Percentiles rank a stretch among this genome's conserved stretches.
Conservation (phyloP, 1,140 invertebrate genomes). For the Drosophila asahinai region DNA sequence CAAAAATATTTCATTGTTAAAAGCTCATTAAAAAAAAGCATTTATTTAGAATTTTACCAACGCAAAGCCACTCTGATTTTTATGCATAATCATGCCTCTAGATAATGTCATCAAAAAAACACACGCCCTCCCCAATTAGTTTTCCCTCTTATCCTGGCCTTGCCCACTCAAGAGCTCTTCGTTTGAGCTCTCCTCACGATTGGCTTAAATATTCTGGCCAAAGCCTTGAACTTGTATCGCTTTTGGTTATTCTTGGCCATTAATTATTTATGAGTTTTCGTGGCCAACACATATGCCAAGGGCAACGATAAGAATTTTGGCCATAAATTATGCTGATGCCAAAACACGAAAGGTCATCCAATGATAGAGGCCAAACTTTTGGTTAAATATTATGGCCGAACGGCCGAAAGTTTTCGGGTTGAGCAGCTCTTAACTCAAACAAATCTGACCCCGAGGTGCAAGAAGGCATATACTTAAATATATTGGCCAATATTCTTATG, state of each 20-base stretch:
- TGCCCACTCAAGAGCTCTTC: neutral
- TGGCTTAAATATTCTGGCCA: slow-evolving; percentile 9
- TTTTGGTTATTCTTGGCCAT: slow-evolving; percentile 36
- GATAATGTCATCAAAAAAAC: slow-evolving; percentile 1
- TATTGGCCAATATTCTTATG: neutral
- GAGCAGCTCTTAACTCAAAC: slow-evolving; percentile 8
- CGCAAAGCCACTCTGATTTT: neutral
- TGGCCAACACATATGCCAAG: slow-evolving; percentile 42
- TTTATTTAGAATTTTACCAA: neutral
- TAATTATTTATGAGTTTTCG: slow-evolving; percentile 57
- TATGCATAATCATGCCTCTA: neutral
- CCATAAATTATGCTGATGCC: slow-evolving; percentile 55
- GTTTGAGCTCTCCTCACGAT: slow-evolving; percentile 8
- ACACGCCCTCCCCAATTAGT: neutral
- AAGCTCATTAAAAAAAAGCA: neutral
- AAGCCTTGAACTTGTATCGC: slow-evolving; percentile 44
- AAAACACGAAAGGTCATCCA: slow-evolving; percentile 58
- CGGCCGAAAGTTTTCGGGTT: slow-evolving; percentile 26
- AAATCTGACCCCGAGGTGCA: slow-evolving; percentile 16
- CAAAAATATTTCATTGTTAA: too few relatives aligned
- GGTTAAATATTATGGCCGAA: slow-evolving; percentile 37
- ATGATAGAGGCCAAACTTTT: slow-evolving; percentile 51
- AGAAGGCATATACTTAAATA: neutral
- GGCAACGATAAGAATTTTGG: slow-evolving; percentile 47
- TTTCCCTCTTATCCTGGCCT: slow-evolving; percentile 1